Evolutionary conservation across 2,888 invertebrate genomes (phyloP), one percentile per base, ranked within the genome.

Genomic region (Horisme vitalbata): DNA sequence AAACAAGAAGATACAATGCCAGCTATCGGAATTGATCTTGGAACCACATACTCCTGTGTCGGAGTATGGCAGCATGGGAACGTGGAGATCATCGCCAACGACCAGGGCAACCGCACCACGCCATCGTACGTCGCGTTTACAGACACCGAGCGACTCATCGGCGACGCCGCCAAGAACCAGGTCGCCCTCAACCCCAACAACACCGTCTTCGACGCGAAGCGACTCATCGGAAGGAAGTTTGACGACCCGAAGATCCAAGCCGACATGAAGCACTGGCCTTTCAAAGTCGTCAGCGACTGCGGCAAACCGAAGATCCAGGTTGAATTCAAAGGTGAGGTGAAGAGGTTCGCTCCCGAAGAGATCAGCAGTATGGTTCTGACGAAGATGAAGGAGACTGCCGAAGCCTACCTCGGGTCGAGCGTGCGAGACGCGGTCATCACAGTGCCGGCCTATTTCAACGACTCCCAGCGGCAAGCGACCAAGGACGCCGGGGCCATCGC

Each of bases 261-360:
- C 20, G 96, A 96, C 75, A 93, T 95, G 91, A 94, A 95, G 66
- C 94, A 94, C 61, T 96, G 96, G 96, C 95, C 96, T 1, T 96
- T 97, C 82, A 91, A 91, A 60, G 94, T 95, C 2, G 70, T 93
- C 51, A 93, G 79, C 61, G 93, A 93, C 38, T 76, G 83, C 36
- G 90, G 93, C 30, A 94, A 94, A 63, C 94, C 94, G 1, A 94
- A 93, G 71, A 92, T 94, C 41, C 90, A 92, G 67, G 91, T 93
- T 0, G 92, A 93, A 59, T 93, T 92, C 77, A 93, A 93, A 58
- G 93, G 93, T 0, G 93, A 93, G 69, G 62, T 59, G 26, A 94
- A 94, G 69, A 82, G 74, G 51, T 94, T 94, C 67, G 91, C 92
- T 23, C 94, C 94, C 0, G 94, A 94, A 72, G 94, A 94, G 75